Conservation (phyloP, 1,140 invertebrate species). For the Eupristina koningsbergeri region DNA sequence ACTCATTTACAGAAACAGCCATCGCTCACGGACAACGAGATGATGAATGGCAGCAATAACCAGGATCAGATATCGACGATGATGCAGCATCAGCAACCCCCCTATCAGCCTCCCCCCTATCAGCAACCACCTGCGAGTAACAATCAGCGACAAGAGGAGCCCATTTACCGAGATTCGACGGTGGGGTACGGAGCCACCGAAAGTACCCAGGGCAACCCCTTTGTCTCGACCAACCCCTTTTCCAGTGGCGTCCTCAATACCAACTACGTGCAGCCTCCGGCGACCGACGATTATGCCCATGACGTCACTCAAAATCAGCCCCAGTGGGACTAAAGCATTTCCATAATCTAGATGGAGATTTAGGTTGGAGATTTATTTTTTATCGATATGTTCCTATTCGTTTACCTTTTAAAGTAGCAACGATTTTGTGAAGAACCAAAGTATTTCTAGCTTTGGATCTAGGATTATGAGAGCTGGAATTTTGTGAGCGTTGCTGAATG, state of each 20-base stretch:
- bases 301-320: slow-evolving; percentile 64
- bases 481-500: not conserved
- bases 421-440: too few species aligned
- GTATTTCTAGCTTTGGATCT: not conserved
- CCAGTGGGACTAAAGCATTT: slow-evolving; percentile 63
- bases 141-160: slow-evolving; percentile 55
- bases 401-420: too few species aligned
- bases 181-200: slow-evolving; percentile 69
- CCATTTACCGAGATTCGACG: slow-evolving; percentile 53
- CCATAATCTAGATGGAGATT: slow-evolving; percentile 35
- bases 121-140: slow-evolving; percentile 48
- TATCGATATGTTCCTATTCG: too few species aligned
- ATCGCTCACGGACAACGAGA: slow-evolving; percentile 57
- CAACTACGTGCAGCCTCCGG: slow-evolving; percentile 65
- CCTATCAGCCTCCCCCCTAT: not conserved
- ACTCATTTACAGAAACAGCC: slow-evolving; percentile 69
- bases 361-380: too few species aligned
- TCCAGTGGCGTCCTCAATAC: slow-evolving; percentile 61
- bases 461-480: not conserved
- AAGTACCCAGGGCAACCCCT: slow-evolving; percentile 66
- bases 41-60: not conserved
- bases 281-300: slow-evolving; percentile 66
- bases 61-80: too few species aligned
- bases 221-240: slow-evolving; percentile 70
- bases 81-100: too few species aligned